A percentile compares a stretch with the other conserved stretches of the same genome.
Conservation (phyloP, 23 tunicate genomes). For the Styela plicata region DNA sequence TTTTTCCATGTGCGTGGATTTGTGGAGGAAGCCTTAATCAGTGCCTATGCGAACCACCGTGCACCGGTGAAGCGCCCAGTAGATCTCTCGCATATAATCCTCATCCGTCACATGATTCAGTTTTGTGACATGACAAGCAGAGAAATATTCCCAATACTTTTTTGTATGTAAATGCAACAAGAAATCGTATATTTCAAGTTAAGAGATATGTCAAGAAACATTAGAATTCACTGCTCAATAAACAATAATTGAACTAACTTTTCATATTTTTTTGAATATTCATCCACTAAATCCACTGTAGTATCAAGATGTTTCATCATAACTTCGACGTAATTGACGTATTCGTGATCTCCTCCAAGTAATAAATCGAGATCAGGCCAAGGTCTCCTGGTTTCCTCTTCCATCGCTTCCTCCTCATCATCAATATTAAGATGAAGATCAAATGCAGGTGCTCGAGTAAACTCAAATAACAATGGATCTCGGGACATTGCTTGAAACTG, state of each 20-base stretch:
- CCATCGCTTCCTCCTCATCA: slow-evolving; percentile 46
- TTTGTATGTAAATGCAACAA: too few species aligned
- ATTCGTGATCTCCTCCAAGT: slow-evolving; percentile 24
- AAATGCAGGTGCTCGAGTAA: slow-evolving; percentile 69
- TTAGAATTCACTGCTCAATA: too few species aligned
- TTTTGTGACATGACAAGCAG: too few species aligned
- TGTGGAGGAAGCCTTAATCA: too few species aligned
- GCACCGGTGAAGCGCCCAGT: too few species aligned
- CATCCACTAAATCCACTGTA: slow-evolving; percentile 16
- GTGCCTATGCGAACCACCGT: too few species aligned
- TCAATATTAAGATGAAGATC: slow-evolving; percentile 52
- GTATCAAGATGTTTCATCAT: neutral
- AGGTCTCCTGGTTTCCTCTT: slow-evolving; percentile 39
- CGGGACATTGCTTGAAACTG: slow-evolving; percentile 20
- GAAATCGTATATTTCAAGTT: too few species aligned
- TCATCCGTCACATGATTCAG: too few species aligned
- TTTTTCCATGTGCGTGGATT: too few species aligned
- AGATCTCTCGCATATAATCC: too few species aligned
- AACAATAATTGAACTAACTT: slow-evolving; percentile 44
- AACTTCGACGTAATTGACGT: slow-evolving; percentile 16
- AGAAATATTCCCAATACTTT: too few species aligned
- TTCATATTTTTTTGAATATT: slow-evolving; percentile 46
- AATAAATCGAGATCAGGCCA: slow-evolving; percentile 26
- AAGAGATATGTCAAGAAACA: too few species aligned
- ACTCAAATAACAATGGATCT: slow-evolving; percentile 37